Percentiles rank a stretch among this genome's conserved stretches.
phyloP scores from a whole-genome alignment of 2,113 vertebrate genomes.

The Laterallus jamaicensis region DNA sequence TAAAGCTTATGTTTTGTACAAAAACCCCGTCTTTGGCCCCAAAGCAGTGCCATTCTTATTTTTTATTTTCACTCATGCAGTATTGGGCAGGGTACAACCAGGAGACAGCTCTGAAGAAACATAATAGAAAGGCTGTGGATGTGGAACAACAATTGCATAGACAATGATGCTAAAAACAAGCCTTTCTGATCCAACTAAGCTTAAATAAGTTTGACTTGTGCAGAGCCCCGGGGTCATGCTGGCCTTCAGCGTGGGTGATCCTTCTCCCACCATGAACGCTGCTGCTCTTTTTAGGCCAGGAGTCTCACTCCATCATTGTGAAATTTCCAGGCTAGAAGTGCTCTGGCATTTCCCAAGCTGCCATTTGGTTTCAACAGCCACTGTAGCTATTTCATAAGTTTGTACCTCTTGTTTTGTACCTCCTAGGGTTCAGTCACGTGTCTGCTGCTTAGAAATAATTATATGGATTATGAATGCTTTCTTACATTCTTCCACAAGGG shows the following conservation, averaged over 20 bases:
- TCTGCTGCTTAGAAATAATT: constrained; percentile 7
- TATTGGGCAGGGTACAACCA: rapidly evolving
- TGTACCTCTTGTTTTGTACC: constrained; percentile 11
- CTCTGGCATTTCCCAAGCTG: not conserved
- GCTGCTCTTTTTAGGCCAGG: not conserved
- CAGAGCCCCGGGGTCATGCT: not conserved
- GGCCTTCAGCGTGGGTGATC: constrained; percentile 6
- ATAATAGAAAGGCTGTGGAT: not conserved
- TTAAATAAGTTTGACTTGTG: constrained; percentile 24
- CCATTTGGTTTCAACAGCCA: not conserved
- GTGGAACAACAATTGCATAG: not conserved
- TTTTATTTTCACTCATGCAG: not conserved
- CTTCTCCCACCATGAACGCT: not conserved
- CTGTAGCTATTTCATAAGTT: not conserved
- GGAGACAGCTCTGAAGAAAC: not conserved
- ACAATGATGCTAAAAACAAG: not conserved
- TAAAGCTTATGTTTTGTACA: not conserved
- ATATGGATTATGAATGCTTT: not conserved
- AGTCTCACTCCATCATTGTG: constrained; percentile 8
- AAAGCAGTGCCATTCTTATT: not conserved
- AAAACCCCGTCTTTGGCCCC: not conserved
- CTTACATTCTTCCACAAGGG: not conserved
- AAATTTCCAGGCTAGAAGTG: constrained; percentile 15
- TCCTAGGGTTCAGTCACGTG: not conserved
- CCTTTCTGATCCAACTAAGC: not conserved